Base-by-base conservation (phyloP, 2,113 vertebrate species). In the Gymnobelideus leadbeateri region DNA sequence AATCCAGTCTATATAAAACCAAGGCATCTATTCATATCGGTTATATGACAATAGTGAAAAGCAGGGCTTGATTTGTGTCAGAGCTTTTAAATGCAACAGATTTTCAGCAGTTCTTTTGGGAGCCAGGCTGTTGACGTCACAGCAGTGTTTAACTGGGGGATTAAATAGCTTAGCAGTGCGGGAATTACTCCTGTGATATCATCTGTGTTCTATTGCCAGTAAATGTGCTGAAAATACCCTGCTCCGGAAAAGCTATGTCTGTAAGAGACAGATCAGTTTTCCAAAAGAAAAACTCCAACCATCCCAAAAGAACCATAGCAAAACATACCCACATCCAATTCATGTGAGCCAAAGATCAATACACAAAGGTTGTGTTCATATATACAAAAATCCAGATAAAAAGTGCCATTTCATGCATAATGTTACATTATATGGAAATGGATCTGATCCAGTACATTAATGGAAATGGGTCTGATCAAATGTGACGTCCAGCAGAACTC, bases 231-330 rank as follows among this genome's bases (percentile, higher is more conserved):
- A 97, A 97, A 95, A 90, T 97, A 97, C 89, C 26, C 77, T 97
- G 97, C 92, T 94, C 98, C 95, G 94, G 97, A 98, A 98, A 96
- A 93, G 89, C 93, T 96, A 14, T 96, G 96, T 93, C 96, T 98
- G 31, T 97, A 96, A 95, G 28, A 96, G 68, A 47, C 89, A 97
- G 94, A 96, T 98, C 94, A 97, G 94, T 92, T 96, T 98, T 98
- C 95, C 90, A 97, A 97, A 97, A 93, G 68, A 43, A 84, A 91
- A 84, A 92, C 95, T 97, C 91, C 96, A 55, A 91, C 84, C 91
- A 94, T 52, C 37, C 53, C 93, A 89, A 90, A 52, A 43, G 37
- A 84, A n/a, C n/a, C 68, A 43, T 19, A 84, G 43, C 68, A 84
- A 84, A 43, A 47, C 43, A 46, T 28, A 51, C 47, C 26, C 26